Percentiles rank a stretch among this genome's conserved stretches.
Evolutionary conservation across 2,113 vertebrate species (phyloP).

Genomic region (Maccullochella peelii): DNA sequence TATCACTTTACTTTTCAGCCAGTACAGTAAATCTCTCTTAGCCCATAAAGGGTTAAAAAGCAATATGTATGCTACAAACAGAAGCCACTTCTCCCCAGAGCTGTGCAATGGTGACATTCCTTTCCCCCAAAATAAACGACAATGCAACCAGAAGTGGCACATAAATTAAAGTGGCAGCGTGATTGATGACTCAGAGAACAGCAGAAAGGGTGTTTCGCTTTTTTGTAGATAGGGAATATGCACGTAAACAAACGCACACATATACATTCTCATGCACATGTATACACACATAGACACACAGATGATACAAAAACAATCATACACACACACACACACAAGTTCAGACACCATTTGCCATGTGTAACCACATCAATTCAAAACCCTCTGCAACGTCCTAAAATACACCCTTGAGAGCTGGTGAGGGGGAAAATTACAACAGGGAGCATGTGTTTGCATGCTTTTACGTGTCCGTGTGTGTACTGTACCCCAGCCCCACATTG

Average conservation of each 20-base stretch:
- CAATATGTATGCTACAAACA: conserved; percentile 74
- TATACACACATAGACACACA: background rate
- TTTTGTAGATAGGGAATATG: conserved; percentile 87
- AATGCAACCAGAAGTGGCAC: conserved; percentile 95
- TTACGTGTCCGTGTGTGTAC: conserved; percentile 77
- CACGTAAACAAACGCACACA: conserved; percentile 47
- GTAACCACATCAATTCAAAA: conserved; percentile 89
- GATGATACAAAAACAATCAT: conserved; percentile 34
- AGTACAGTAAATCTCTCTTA: conserved; percentile 61
- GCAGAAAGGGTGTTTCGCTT: conserved; percentile 86
- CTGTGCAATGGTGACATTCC: conserved; percentile 87
- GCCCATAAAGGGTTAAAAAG: conserved; percentile 88
- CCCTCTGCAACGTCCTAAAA: conserved; percentile 87
- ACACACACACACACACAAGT: conserved; percentile 6
- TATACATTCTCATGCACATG: background rate
- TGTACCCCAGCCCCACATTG: conserved; percentile 83
- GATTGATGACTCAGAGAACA: conserved; percentile 91
- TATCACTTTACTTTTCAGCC: background rate
- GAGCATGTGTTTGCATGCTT: conserved; percentile 61
- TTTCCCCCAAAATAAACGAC: conserved; percentile 90
- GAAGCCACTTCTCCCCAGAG: conserved; percentile 82
- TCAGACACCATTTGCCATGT: conserved; percentile 67
- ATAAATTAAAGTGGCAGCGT: conserved; percentile 96
- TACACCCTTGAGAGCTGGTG: conserved; percentile 87
- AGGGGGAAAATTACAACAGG: conserved; percentile 69